Evolutionary conservation across 1,140 invertebrate species (phyloP), one percentile per base, ranked within the genome.

Genomic region (Catajapyx aquilonaris): DNA sequence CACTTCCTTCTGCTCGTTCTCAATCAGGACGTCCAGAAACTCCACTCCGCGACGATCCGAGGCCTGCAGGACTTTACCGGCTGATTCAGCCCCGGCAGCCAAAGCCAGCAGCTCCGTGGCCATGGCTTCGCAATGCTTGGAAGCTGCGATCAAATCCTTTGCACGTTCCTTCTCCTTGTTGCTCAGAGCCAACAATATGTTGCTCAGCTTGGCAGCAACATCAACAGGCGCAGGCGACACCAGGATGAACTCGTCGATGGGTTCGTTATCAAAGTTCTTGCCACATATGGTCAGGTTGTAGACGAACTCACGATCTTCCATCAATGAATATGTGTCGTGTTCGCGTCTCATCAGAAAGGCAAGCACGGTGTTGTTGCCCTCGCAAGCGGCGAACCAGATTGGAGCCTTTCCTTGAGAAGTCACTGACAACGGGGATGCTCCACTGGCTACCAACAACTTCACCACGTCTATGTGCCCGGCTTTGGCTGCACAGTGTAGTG

Each of bases 281-380:
- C 91, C 93, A 56, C 90, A 93, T 4, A 95, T 76, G 87, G 97
- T 98, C 49, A 98, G 63, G 56, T 98, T 96, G 59, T 94, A 95
- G 18, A 98, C 85, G 56, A 97, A 99, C 73, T 81, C 54, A 37
- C 79, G 77, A 54, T 97, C 93, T 47, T 97, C 91, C 84, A 99
- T 95, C 1, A 99, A 61, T 1, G 76, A 74, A 48, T 96, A 87
- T 0, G 90, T 91, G 50, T 95, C 91, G 54, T 97, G 91, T 52
- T 97, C 91, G 56, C 95, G 93, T 48, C 86, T 85, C 62, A 98
- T 74, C 20, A 99, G 65, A 57, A 93, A 98, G 51, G 87, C 84
- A 11, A 98, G 60, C 1, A 96, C 88, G 47, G 88, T 78, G 44
- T 91, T 87, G 55, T 99, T 93, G 34, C 88, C 90, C 57, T 93